These are phyloP conservation scores for Dicyrtomina minuta DNA, from an alignment of 2,888 invertebrate species.

Conservation along the genomic window DNA sequence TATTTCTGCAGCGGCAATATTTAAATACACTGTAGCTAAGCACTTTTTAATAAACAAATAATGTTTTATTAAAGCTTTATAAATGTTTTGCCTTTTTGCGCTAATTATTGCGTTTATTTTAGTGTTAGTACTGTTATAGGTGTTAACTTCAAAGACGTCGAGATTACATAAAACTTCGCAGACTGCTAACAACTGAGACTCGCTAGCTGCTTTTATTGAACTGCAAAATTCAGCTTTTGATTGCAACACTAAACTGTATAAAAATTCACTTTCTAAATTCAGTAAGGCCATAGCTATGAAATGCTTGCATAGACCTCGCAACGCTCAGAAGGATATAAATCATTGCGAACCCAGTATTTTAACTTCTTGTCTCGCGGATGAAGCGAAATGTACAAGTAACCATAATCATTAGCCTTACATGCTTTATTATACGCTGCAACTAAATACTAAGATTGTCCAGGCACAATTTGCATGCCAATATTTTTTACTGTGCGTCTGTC, in stretches of 20 bases:
- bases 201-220: neutral
- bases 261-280: neutral
- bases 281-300: neutral
- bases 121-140: neutral
- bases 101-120: too few species aligned
- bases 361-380: neutral
- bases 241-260: neutral
- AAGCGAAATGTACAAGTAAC: neutral
- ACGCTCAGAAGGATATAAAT: neutral
- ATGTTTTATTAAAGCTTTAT: neutral
- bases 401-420: neutral
- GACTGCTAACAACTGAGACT: neutral
- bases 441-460: neutral
- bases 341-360: neutral
- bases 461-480: neutral
- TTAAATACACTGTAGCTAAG: neutral
- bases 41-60: too few species aligned
- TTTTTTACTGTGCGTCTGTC: neutral
- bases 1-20: too few species aligned
- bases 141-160: neutral
- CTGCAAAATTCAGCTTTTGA: neutral
- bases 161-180: neutral
- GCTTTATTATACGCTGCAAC: neutral
- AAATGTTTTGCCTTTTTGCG: neutral
- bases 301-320: neutral